Conservation (phyloP, 2,888 invertebrate genomes). For the Lasioglossum malachurum region DNA sequence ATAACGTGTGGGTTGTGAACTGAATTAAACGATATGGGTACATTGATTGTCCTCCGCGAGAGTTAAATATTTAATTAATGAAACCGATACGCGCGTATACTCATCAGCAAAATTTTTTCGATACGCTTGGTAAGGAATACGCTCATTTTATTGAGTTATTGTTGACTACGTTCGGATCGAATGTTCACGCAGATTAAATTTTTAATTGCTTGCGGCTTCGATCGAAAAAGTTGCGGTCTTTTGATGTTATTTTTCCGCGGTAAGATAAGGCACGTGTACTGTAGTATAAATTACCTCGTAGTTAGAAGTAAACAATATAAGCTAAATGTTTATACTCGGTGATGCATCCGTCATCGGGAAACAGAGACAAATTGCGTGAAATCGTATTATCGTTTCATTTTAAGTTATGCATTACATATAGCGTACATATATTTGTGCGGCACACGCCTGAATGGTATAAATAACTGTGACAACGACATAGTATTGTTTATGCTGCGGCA, state of each 20-base stretch:
- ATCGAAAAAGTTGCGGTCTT: not conserved
- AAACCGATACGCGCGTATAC: not conserved
- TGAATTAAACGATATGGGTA: not conserved
- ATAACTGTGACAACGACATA: not conserved
- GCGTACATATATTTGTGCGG: not conserved
- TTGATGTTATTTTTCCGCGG: not conserved
- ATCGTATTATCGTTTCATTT: not conserved
- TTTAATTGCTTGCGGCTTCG: not conserved
- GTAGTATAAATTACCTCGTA: not conserved
- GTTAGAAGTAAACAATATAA: not conserved
- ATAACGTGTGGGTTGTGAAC: not conserved
- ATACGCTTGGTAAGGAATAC: no score
- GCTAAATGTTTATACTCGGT: not conserved
- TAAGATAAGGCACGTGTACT: conserved; percentile 44
- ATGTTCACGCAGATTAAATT: not conserved
- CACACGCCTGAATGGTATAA: not conserved
- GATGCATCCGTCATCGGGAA: not conserved
- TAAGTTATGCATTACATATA: not conserved
- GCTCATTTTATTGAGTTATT: not conserved
- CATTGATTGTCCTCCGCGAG: not conserved
- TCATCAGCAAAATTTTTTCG: not conserved
- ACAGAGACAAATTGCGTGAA: not conserved
- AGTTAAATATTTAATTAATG: conserved; percentile 3
- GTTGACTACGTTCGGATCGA: not conserved
- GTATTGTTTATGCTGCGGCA: not conserved